Percentiles rank a stretch among this genome's conserved stretches.
Conservation (phyloP, 1,140 invertebrate species). For the Scaptomyza graminum region DNA sequence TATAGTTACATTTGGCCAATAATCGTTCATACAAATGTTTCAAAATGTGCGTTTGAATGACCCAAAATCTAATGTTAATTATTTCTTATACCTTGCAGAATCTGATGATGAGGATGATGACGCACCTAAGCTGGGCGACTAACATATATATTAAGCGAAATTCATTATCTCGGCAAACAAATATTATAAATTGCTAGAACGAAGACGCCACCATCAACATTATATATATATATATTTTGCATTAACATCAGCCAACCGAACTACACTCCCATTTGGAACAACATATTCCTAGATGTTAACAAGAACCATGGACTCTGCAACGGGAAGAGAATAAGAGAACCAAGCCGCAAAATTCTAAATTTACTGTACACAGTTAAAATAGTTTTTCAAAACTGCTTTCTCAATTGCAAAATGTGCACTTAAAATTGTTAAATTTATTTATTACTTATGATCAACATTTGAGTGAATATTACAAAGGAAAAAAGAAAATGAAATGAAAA, state of each 20-base stretch:
- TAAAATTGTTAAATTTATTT: conserved; percentile 42
- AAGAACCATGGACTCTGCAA: conserved; percentile 31
- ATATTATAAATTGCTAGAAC: conserved; percentile 20
- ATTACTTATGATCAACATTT: conserved; percentile 42
- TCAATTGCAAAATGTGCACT: conserved; percentile 41
- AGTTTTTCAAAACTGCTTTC: conserved; percentile 28
- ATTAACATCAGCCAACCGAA: conserved; percentile 59
- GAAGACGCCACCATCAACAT: conserved; percentile 38
- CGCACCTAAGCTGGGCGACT: conserved; percentile 70
- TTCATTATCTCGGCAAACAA: conserved; percentile 7
- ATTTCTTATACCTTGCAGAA: conserved; percentile 56
- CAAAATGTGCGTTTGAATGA: background rate
- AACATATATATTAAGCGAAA: conserved; percentile 38
- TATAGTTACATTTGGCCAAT: conserved; percentile 75
- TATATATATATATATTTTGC: conserved; percentile 31
- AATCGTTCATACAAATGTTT: conserved; percentile 45
- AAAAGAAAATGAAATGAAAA: conserved; percentile 23
- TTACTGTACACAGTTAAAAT: conserved; percentile 40
- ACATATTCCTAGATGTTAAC: conserved; percentile 42
- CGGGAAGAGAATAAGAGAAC: conserved; percentile 28
- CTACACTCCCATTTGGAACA: conserved; percentile 47
- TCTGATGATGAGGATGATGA: conserved; percentile 80
- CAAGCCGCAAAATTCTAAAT: conserved; percentile 49
- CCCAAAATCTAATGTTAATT: background rate
- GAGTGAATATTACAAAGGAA: conserved; percentile 30